Base-by-base conservation (phyloP, 2,113 vertebrate species). In the Struthio camelus region DNA sequence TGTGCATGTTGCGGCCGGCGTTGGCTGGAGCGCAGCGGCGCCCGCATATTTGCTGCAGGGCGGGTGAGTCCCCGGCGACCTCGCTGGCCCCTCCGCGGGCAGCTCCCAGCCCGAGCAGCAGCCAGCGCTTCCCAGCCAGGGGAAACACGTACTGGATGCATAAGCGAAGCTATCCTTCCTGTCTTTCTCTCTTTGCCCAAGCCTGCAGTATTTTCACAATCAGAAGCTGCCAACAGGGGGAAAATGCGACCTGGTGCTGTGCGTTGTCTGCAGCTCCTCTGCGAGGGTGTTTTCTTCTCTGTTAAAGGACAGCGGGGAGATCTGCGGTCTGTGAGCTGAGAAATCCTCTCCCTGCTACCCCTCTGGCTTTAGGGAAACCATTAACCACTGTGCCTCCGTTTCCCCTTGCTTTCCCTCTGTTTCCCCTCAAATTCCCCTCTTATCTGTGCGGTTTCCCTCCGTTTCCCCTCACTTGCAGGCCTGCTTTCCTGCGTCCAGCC, bases 241-340 rank as follows among this genome's bases (percentile, higher is more conserved):
- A 59, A 75, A 73, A 93, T 6, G 27, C 0, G 1, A 38, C 40
- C 48, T 0, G 0, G 64, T 0, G 1, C 18, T 44, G 50, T 15
- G 18, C 10, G 1, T 34, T 53, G n/a, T 61, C 71, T 48, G n/a
- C 25, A 50, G 38, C n/a, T 66, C 23, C 1, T 11, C 62, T 51
- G n/a, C 1, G 2, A 64, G 48, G 42, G 28, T 0, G 0, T 64
- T 53, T 80, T 76, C 38, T 32, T 2, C 25, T 65, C 32, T 77
- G 70, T 24, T 13, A 20, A 67, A 46, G 14, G 14, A 89, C 9
- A 81, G 40, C 36, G 22, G 6, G 30, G 18, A 66, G 16, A 14
- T 54, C 9, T 78, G 28, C 0, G 0, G 25, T 61, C 16, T 6
- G 1, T 67, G 56, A 11, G 14, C 66, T 85, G 27, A 13, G 46